A percentile compares a stretch with the other conserved stretches of the same genome.
These are phyloP conservation scores for Telmatochromis bifrenatus DNA, from an alignment of 2,113 vertebrate species.

Conservation along the genomic window DNA sequence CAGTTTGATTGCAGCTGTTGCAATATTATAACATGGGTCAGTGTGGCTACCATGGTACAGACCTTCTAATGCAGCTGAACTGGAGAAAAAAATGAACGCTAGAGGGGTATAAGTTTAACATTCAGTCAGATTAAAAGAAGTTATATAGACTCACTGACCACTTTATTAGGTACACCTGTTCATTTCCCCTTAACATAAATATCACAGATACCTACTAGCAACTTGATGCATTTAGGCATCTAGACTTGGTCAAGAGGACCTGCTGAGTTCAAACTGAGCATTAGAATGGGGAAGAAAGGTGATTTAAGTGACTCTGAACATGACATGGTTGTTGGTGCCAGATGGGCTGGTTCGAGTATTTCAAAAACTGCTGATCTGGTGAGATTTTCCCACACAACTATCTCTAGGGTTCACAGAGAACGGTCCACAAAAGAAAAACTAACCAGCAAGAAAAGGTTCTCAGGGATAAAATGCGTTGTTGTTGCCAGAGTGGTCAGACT, in stretches of 20 bases:
- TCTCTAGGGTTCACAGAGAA: not conserved
- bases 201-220: fast-evolving
- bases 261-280: not conserved
- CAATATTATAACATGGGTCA: not conserved
- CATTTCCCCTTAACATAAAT: not conserved
- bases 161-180: not conserved
- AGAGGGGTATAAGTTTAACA: not conserved
- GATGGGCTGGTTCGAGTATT: not conserved
- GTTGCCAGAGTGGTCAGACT: not conserved
- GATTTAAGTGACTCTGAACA: not conserved
- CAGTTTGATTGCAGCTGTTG: not conserved
- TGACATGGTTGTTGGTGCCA: not conserved
- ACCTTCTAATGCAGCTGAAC: not conserved
- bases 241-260: not conserved
- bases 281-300: not conserved
- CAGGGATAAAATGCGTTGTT: not conserved
- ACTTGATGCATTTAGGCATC: not conserved
- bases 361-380: not conserved
- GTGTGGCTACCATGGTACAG: fast-evolving
- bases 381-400: not conserved
- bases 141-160: not conserved
- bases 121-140: not conserved
- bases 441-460: not conserved
- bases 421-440: not conserved
- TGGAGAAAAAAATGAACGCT: not conserved